phyloP scores from a whole-genome alignment of 2,797 vertebrate genomes.

The Pipistrellus nathusii region DNA sequence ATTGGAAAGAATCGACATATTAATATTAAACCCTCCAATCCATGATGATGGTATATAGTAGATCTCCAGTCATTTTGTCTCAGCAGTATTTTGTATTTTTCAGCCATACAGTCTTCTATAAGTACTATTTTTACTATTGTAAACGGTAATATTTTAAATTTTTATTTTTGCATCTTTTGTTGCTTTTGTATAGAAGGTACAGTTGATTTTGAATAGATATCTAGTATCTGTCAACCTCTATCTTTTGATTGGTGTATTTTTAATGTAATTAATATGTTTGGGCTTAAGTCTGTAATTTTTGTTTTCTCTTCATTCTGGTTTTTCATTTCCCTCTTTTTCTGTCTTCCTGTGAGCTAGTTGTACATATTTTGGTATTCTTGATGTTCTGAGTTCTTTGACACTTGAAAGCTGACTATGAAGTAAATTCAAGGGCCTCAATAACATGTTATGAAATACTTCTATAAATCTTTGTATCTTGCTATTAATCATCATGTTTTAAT shows the following conservation, averaged over 20 bases:
- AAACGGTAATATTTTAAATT: neutral
- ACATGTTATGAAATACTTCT: conserved; percentile 16
- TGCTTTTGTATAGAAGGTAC: neutral
- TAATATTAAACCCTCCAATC: neutral
- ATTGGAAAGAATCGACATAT: neutral
- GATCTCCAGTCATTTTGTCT: neutral
- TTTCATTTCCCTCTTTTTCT: no score
- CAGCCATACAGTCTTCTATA: neutral
- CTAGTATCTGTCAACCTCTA: neutral
- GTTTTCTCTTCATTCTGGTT: no score
- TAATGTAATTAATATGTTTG: no score
- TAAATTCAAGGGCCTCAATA: neutral
- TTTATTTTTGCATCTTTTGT: neutral
- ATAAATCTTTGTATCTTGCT: conserved; percentile 16
- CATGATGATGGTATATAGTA: neutral
- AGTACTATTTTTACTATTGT: neutral
- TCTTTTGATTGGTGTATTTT: no score
- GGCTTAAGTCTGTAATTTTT: no score
- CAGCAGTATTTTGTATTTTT: neutral
- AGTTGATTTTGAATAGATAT: neutral
- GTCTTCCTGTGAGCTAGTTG: no score
- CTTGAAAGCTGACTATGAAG: neutral
- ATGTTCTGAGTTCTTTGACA: no score
- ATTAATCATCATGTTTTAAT: conserved; percentile 19
- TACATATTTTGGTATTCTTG: no score